Evolutionary conservation across 1,140 invertebrate species (phyloP).

Genomic region (Procambarus virginalis): DNA sequence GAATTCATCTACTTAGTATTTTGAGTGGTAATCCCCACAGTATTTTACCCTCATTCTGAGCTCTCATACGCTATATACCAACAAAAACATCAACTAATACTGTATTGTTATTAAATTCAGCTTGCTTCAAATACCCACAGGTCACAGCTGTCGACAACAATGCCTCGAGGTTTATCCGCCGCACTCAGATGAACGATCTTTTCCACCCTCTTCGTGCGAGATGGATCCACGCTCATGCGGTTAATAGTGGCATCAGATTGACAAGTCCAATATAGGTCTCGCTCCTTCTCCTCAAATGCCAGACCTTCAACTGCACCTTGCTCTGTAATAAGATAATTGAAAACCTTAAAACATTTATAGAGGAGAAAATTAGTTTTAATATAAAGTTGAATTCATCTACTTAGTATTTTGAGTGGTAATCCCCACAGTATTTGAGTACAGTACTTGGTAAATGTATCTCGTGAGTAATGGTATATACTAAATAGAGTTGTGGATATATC

Average conservation of each 20-base stretch:
- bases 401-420: too few species aligned
- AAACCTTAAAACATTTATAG: neutral
- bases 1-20: too few species aligned
- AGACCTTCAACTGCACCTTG: conserved; percentile 89
- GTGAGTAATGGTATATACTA: too few species aligned
- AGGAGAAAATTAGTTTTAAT: too few species aligned
- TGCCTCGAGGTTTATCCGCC: conserved; percentile 87
- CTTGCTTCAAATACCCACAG: conserved; percentile 75
- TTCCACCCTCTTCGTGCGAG: conserved; percentile 76
- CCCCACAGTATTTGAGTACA: too few species aligned
- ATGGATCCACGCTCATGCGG: conserved; percentile 76
- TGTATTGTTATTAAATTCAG: neutral
- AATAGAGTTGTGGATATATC: too few species aligned
- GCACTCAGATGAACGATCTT: conserved; percentile 80
- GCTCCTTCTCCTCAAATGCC: conserved; percentile 81
- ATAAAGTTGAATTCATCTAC: too few species aligned
- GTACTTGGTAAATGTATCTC: too few species aligned
- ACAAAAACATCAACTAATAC: too few species aligned
- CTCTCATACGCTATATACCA: too few species aligned
- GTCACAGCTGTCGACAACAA: conserved; percentile 87
- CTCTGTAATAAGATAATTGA: conserved; percentile 72
- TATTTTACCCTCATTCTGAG: too few species aligned
- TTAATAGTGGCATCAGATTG: conserved; percentile 86
- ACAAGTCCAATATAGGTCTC: conserved; percentile 89
- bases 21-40: too few species aligned